Conservation (phyloP, 2,797 vertebrate genomes). For the Euphonia xanthogaster region DNA sequence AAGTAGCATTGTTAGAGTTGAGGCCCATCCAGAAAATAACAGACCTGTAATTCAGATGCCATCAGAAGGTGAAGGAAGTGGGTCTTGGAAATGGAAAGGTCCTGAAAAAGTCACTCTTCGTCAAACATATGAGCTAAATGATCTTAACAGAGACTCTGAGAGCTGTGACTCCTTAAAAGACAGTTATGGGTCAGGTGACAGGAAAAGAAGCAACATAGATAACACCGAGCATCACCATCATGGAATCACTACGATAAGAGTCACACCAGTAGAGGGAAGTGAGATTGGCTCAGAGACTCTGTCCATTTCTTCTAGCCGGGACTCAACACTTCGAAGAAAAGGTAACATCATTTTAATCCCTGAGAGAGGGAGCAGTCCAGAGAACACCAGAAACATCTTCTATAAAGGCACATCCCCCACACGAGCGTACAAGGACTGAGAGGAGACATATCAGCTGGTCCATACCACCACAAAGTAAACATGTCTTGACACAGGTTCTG, state of each 20-base stretch:
- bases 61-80: slow-evolving; percentile 86
- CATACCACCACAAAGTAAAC: slow-evolving; percentile 15
- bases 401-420: slow-evolving; percentile 95
- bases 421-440: slow-evolving; percentile 89
- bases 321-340: slow-evolving; percentile 92
- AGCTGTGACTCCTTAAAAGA: slow-evolving; percentile 89
- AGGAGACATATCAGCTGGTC: neutral
- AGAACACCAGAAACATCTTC: slow-evolving; percentile 95
- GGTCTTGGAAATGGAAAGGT: slow-evolving; percentile 96
- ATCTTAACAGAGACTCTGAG: slow-evolving; percentile 92
- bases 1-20: slow-evolving; percentile 87
- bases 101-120: slow-evolving; percentile 86
- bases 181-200: slow-evolving; percentile 84
- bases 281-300: slow-evolving; percentile 85
- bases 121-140: slow-evolving; percentile 93
- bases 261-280: slow-evolving; percentile 90
- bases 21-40: slow-evolving; percentile 92
- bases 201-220: slow-evolving; percentile 86
- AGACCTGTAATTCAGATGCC: slow-evolving; percentile 90
- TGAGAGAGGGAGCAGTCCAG: slow-evolving; percentile 91
- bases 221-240: slow-evolving; percentile 82
- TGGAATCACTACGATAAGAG: slow-evolving; percentile 89
- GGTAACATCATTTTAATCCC: slow-evolving; percentile 93
- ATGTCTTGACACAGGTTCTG: slow-evolving; percentile 57
- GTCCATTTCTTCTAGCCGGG: slow-evolving; percentile 89